A percentile compares a stretch with the other conserved stretches of the same genome.
phyloP scores from a whole-genome alignment of 2,797 vertebrate species.

The Coreius guichenoti region DNA sequence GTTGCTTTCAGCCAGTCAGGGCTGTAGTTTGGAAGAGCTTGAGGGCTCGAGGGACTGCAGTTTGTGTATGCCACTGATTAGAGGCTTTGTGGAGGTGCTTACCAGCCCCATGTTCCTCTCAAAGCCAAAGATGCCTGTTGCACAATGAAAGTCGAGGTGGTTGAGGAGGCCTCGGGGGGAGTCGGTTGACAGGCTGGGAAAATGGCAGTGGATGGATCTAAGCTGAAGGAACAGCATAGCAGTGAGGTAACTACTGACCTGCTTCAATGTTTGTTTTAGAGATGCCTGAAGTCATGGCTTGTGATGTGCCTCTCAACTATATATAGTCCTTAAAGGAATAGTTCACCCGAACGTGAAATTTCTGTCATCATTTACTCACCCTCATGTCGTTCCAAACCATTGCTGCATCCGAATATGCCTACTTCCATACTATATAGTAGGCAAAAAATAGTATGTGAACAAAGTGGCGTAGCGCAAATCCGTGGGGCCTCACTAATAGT shows the following conservation, averaged over 20 bases:
- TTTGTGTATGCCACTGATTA: conserved; percentile 41
- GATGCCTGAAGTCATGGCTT: conserved; percentile 29
- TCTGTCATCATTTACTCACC: background rate
- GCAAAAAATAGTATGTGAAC: no score
- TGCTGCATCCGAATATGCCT: background rate
- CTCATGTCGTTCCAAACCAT: background rate
- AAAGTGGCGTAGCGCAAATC: no score
- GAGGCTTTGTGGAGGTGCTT: conserved; percentile 44
- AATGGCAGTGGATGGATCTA: conserved; percentile 48
- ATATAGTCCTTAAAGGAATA: conserved; percentile 2
- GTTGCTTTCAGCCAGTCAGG: conserved; percentile 23
- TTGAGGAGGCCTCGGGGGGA: conserved; percentile 52
- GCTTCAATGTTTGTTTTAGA: conserved; percentile 42
- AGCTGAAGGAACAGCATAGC: background rate
- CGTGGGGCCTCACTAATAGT: no score
- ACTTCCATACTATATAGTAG: background rate
- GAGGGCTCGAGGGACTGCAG: background rate
- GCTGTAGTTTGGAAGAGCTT: conserved; percentile 10
- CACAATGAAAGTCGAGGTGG: conserved; percentile 51
- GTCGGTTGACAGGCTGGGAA: conserved; percentile 30
- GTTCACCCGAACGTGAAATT: background rate
- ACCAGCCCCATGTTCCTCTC: conserved; percentile 33
- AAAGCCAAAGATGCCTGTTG: conserved; percentile 56
- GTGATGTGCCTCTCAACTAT: background rate
- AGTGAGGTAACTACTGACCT: conserved; percentile 2